Evolutionary conservation across 2,888 invertebrate species (phyloP), one percentile per base, ranked within the genome.

Genomic region (Beris morrisii): DNA sequence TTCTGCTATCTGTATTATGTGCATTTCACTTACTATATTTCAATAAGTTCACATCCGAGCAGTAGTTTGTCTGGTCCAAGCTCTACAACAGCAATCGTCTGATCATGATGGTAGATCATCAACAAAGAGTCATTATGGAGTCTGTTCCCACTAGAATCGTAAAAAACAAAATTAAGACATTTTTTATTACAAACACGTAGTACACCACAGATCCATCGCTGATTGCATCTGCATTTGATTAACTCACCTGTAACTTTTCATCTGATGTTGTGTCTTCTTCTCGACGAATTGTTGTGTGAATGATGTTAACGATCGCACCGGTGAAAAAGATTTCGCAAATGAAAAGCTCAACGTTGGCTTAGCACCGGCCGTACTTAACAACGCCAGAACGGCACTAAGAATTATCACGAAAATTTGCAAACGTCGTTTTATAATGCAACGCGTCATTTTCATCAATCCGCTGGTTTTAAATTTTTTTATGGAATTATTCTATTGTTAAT

Each of bases 21-120:
- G 22, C 22, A 22, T 22, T 22, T 3, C 75, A 90, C 93, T 91
- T 81, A 94, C 93, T 88, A 88, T 72, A 92, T 90, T 84, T 94
- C 93, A 75, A 93, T 89, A 73, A 94, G 84, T 78, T 92, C 90
- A 78, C 93, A 93, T 75, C 88, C 88, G 58, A 89, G 83, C 67
- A 91, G 82, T 73, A 88, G 81, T 77, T 90, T 89, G 69, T 86
- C 86, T 5, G 85, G 84, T 4, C 89, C 90, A 67, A 92, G 83
- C 78, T 93, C 92, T 54, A 92, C 88, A 52, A 93, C 87, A 2
- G 92, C 93, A 52, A 93, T 88, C 1, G 93, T 91, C 80, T 90
- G 90, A 75, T 92, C 93, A 81, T 90, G 86, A 80, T 86, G 86
- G 79, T 91, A 92, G 70, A 91, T 87, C 88, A 90, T 89, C 69